Percentiles rank a stretch among this genome's conserved stretches.
phyloP scores from a whole-genome alignment of 2,113 vertebrate genomes.

The Pogonocichla stellata region DNA sequence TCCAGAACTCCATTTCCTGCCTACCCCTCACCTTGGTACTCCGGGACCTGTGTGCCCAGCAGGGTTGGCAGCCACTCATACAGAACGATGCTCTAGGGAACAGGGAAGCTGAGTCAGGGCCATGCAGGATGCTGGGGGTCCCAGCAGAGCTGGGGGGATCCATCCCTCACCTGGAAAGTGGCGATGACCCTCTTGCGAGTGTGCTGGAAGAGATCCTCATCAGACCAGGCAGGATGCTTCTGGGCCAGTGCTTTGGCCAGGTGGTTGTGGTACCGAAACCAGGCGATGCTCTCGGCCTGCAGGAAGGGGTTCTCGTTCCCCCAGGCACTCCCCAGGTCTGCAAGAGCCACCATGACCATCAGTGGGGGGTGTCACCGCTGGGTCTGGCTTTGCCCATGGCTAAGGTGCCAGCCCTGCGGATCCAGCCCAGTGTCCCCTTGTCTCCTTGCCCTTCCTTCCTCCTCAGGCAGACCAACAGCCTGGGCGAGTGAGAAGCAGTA shows the following conservation, averaged over 20 bases:
- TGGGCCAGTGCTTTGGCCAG: conserved; percentile 71
- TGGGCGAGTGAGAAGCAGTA: accelerated
- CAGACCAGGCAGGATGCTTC: conserved; percentile 80
- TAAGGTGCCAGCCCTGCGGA: not conserved
- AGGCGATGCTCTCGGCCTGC: conserved; percentile 84
- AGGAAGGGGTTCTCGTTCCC: conserved; percentile 91
- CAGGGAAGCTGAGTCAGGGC: not conserved
- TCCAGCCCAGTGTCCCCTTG: not conserved
- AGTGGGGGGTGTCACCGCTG: not conserved
- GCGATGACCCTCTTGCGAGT: conserved; percentile 87
- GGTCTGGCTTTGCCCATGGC: not conserved
- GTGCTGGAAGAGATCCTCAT: conserved; percentile 91
- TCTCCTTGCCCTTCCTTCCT: accelerated
- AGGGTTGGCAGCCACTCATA: conserved; percentile 90
- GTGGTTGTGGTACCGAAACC: conserved; percentile 95
- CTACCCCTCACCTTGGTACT: conserved; percentile 79
- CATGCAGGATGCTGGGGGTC: accelerated
- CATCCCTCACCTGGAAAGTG: conserved; percentile 84
- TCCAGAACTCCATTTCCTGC: accelerated
- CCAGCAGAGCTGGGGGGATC: accelerated
- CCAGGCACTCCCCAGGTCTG: conserved; percentile 89
- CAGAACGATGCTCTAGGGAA: conserved; percentile 81
- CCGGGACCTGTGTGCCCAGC: conserved; percentile 52
- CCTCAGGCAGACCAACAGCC: not conserved
- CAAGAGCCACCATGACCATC: not conserved